A percentile compares a stretch with the other conserved stretches of the same genome.
phyloP scores from a whole-genome alignment of 2,797 vertebrate genomes.

The Lagodon rhomboides region DNA sequence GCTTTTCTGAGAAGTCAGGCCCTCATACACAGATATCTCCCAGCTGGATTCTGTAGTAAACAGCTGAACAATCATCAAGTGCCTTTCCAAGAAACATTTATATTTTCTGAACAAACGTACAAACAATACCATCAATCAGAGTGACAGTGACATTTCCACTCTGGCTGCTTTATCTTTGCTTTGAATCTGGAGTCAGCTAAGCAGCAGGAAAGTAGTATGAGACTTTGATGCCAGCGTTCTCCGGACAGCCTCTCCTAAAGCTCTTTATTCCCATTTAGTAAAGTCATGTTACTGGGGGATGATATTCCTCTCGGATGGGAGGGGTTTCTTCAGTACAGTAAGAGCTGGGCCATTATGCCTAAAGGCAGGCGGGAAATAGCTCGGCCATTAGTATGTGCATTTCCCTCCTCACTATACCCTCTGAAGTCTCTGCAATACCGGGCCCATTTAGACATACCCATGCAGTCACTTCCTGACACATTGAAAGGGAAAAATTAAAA shows the following conservation, averaged over 20 bases:
- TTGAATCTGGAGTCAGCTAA: slow-evolving; percentile 5
- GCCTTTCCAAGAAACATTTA: slow-evolving; percentile 40
- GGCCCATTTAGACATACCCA: slow-evolving; percentile 62
- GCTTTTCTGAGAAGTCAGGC: slow-evolving; percentile 47
- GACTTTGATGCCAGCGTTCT: slow-evolving; percentile 22
- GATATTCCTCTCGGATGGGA: slow-evolving; percentile 37
- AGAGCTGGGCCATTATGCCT: slow-evolving; percentile 68
- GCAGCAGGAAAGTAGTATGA: slow-evolving; percentile 24
- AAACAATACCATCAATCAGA: slow-evolving; percentile 26
- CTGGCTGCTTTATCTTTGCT: slow-evolving; percentile 1
- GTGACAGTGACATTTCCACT: slow-evolving; percentile 13
- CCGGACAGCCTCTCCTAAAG: slow-evolving; percentile 28
- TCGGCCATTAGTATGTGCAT: slow-evolving; percentile 74
- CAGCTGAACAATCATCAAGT: background rate
- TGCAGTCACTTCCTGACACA: slow-evolving; percentile 54
- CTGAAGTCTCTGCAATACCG: slow-evolving; percentile 40
- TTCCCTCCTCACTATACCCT: slow-evolving; percentile 41
- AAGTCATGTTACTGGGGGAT: slow-evolving; percentile 25
- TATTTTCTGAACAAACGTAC: slow-evolving; percentile 11
- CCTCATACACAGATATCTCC: slow-evolving; percentile 13
- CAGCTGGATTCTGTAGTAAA: slow-evolving; percentile 39
- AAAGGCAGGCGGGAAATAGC: slow-evolving; percentile 65
- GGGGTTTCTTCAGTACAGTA: slow-evolving; percentile 40
- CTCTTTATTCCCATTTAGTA: slow-evolving; percentile 57
- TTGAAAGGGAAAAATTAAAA: slow-evolving; percentile 46